Evolutionary conservation across 2,888 invertebrate species (phyloP).

Genomic region (Nephrotoma flavescens): DNA sequence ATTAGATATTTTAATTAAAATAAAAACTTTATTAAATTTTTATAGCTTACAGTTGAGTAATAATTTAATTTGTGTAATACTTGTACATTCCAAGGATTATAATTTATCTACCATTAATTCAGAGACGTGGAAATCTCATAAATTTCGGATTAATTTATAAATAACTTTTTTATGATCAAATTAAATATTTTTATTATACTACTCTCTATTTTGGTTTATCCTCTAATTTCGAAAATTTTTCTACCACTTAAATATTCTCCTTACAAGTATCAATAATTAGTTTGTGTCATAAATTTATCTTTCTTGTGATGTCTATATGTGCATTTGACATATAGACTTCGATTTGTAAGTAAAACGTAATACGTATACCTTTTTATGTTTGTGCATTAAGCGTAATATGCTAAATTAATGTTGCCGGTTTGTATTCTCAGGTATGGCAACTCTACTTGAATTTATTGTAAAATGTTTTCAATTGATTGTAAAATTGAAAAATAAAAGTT

Average conservation of each 20-base stretch:
- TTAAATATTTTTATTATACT: background rate
- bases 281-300: background rate
- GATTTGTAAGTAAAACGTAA: background rate
- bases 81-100: no score
- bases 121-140: background rate
- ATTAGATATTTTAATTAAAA: no score
- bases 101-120: no score
- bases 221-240: no score
- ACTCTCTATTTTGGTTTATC: background rate
- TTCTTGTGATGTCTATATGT: background rate
- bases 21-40: no score
- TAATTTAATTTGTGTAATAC: no score
- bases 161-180: background rate
- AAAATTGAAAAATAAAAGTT: background rate
- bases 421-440: background rate
- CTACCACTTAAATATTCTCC: no score
- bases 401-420: background rate
- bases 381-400: background rate
- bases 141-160: background rate
- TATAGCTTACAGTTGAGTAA: no score
- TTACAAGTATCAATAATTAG: background rate
- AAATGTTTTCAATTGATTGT: background rate
- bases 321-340: background rate
- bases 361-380: background rate
- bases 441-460: background rate